Percentiles rank a stretch among this genome's conserved stretches.
These are phyloP conservation scores for Stigmatopora argus DNA, from an alignment of 2,113 vertebrate genomes.

Conservation along the genomic window DNA sequence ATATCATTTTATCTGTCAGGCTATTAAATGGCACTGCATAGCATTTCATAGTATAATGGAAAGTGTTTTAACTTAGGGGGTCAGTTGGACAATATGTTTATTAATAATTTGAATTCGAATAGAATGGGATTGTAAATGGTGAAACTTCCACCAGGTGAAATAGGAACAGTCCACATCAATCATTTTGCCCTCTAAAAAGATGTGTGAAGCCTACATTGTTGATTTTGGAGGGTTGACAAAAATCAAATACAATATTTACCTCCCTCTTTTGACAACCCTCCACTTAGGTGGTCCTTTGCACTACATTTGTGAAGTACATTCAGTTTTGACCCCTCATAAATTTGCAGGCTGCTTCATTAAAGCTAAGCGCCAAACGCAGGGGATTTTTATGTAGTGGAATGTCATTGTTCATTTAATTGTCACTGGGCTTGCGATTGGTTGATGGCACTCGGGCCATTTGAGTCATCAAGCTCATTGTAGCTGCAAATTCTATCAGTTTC, in stretches of 20 bases:
- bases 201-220: neutral
- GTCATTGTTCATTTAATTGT: slow-evolving; percentile 61
- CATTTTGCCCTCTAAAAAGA: neutral
- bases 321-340: slow-evolving; percentile 45
- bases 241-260: neutral
- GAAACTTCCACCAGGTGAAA: neutral
- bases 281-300: slow-evolving; percentile 19
- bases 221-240: neutral
- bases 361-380: slow-evolving; percentile 46
- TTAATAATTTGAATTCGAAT: no score
- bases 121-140: neutral
- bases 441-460: slow-evolving; percentile 57
- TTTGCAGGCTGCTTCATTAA: slow-evolving; percentile 44
- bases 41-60: neutral
- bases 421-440: slow-evolving; percentile 51
- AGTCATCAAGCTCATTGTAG: slow-evolving; percentile 37
- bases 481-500: slow-evolving; percentile 34
- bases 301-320: slow-evolving; percentile 38
- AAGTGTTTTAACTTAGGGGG: neutral
- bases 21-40: slow-evolving; percentile 4
- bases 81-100: neutral
- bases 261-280: slow-evolving; percentile 17
- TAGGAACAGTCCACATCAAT: neutral
- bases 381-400: slow-evolving; percentile 59
- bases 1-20: neutral